These are phyloP conservation scores for Anabas testudineus DNA, from an alignment of 2,797 vertebrate genomes.

Conservation along the genomic window DNA sequence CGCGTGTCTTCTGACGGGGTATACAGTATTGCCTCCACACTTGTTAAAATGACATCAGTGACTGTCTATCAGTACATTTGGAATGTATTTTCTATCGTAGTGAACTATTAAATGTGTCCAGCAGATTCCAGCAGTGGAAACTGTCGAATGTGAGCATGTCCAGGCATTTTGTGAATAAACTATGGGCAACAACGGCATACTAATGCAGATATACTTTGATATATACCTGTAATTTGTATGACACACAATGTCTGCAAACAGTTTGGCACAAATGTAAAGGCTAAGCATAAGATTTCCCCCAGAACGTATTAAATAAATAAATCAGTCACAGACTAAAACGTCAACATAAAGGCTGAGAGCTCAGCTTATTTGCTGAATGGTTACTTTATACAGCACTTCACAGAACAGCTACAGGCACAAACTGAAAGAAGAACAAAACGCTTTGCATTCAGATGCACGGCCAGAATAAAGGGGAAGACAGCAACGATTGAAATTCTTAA, in stretches of 20 bases:
- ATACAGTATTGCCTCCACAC: conserved; percentile 62
- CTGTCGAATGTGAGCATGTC: conserved; percentile 45
- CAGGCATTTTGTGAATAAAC: conserved; percentile 72
- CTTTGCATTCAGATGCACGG: conserved; percentile 65
- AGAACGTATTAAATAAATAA: conserved; percentile 76
- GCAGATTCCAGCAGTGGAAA: conserved; percentile 40
- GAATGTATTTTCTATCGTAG: conserved; percentile 59
- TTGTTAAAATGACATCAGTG: conserved; percentile 62
- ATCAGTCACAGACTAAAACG: conserved; percentile 77
- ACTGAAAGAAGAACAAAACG: conserved; percentile 68
- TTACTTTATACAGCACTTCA: conserved; percentile 82
- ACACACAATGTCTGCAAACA: conserved; percentile 81
- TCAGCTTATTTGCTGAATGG: conserved; percentile 75
- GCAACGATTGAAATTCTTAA: conserved; percentile 21
- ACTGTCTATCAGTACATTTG: conserved; percentile 50
- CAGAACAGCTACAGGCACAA: conserved; percentile 84
- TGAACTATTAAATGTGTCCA: conserved; percentile 46
- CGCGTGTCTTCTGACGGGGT: conserved; percentile 52
- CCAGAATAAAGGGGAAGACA: conserved; percentile 64
- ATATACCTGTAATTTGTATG: conserved; percentile 66
- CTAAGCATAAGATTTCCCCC: conserved; percentile 71
- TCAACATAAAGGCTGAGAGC: conserved; percentile 76
- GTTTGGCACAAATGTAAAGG: conserved; percentile 88
- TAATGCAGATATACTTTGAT: conserved; percentile 68
- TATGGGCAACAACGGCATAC: conserved; percentile 66